Conservation (phyloP, 2,888 invertebrate genomes). For the Thereva unica region DNA sequence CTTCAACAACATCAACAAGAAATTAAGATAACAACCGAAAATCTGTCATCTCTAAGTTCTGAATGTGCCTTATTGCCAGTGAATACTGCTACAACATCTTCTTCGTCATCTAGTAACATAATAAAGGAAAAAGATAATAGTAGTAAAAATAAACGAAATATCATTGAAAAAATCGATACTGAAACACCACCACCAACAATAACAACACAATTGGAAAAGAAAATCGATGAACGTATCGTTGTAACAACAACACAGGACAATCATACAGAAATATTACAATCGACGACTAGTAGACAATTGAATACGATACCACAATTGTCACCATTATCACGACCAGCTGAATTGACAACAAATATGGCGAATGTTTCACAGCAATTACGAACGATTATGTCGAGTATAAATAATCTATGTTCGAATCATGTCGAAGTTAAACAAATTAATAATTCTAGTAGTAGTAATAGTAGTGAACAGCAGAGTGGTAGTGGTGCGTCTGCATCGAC, state of each 20-base stretch:
- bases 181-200: constrained; percentile 1
- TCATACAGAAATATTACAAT: neutral
- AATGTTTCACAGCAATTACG: constrained; percentile 72
- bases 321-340: constrained; percentile 72
- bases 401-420: constrained; percentile 47
- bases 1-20: constrained; percentile 24
- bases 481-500: too few species aligned
- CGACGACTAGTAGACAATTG: constrained; percentile 55
- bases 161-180: too few species aligned
- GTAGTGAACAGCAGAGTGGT: too few species aligned
- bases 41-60: neutral
- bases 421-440: too few species aligned
- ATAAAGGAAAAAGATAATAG: constrained; percentile 44
- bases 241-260: neutral
- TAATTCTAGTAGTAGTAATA: too few species aligned
- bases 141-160: neutral
- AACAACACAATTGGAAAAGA: neutral
- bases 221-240: neutral
- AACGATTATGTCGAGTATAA: constrained; percentile 66
- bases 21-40: constrained; percentile 33
- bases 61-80: too few species aligned
- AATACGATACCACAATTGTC: constrained; percentile 70
- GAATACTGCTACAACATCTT: too few species aligned
- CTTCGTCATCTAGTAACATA: constrained; percentile 52
- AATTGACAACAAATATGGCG: constrained; percentile 72